Evolutionary conservation across 2,113 vertebrate genomes (phyloP), one percentile per base, ranked within the genome.

Genomic region (Tinamus guttatus): DNA sequence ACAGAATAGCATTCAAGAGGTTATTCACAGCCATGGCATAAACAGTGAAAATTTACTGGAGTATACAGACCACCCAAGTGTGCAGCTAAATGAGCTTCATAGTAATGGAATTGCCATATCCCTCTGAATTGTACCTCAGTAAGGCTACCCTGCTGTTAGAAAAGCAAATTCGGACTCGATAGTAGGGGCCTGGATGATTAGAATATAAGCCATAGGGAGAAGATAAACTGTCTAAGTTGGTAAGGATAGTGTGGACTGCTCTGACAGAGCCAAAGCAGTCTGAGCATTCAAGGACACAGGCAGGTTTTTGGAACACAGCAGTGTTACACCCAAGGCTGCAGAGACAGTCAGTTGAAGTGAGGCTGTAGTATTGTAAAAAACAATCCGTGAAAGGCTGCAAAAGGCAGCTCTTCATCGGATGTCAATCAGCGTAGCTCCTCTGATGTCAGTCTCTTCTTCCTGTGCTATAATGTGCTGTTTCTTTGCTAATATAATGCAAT

Each of bases 31-130:
- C 69, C 7, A 11, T 69, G 90, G 62, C 34, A 81, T 89, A 94
- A 96, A 94, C 80, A 60, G 32, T 78, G 82, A 97, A 95, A 94
- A 96, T 95, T 94, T 96, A 75, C 80, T 84, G 81, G 64, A 75
- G 21, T 92, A 73, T 90, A 86, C 56, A 95, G 90, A 90, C 83
- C 90, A 95, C 92, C 92, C 80, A 88, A 95, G 79, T 91, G 89
- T 81, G 82, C 68, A 81, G 47, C 65, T 86, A 94, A 94, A 97
- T 97, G 85, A 96, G 75, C 85, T 95, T 92, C 82, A 84, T 68
- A 81, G 85, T 92, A 94, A 95, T 92, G 77, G 70, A 94, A 93
- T 90, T 93, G 69, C 88, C 90, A 78, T 90, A 84, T 83, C 38
- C n/a, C 52, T 24, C 58, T 84, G 81, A 95, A 94, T 22, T 87